phyloP scores from a whole-genome alignment of 2,888 invertebrate species.

The Ornithoptera priamus region DNA sequence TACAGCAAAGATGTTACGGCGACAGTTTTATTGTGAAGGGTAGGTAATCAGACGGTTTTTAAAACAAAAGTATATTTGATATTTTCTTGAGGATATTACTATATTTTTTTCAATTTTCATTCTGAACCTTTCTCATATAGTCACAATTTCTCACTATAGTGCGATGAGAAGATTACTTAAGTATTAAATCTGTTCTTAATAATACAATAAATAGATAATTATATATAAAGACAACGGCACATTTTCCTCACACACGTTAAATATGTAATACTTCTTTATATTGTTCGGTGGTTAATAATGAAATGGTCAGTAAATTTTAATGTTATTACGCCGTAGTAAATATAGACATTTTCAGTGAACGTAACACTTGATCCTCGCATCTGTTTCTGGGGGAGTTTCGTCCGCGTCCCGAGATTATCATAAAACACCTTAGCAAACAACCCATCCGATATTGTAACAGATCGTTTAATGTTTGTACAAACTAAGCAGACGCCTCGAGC shows the following conservation, averaged over 20 bases:
- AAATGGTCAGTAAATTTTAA: background rate
- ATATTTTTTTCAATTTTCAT: no score
- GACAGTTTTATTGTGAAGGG: no score
- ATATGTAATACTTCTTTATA: background rate
- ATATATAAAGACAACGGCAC: no score
- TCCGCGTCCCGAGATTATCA: constrained; percentile 43
- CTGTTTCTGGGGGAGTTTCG: constrained; percentile 28
- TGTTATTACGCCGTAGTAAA: background rate
- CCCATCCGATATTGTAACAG: constrained; percentile 50
- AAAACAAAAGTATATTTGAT: no score
- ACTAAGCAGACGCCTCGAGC: constrained; percentile 41
- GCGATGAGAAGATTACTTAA: no score
- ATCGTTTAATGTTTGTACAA: constrained; percentile 49
- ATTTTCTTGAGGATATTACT: no score
- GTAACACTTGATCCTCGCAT: constrained; percentile 28
- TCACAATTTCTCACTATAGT: no score
- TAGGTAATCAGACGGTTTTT: no score
- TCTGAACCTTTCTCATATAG: no score
- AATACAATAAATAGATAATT: no score
- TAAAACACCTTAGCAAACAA: constrained; percentile 45
- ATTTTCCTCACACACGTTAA: background rate
- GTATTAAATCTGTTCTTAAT: no score
- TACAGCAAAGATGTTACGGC: no score
- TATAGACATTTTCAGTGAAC: constrained; percentile 7
- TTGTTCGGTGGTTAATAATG: background rate